These are phyloP conservation scores for Hirtodrosophila duncani DNA, from an alignment of 2,888 invertebrate genomes.

Conservation along the genomic window DNA sequence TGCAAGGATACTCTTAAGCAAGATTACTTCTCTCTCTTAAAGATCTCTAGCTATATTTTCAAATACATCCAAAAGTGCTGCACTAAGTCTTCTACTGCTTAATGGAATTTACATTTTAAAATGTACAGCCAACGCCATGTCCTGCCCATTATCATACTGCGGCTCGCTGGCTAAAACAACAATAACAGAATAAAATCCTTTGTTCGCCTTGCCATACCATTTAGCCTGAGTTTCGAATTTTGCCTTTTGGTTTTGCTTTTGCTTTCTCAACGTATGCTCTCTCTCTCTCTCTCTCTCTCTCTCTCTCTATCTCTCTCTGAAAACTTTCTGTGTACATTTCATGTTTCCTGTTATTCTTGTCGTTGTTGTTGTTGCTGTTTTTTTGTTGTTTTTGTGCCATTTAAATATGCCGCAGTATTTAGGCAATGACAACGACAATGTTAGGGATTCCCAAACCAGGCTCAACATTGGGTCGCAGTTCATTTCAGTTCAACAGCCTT, in stretches of 20 bases:
- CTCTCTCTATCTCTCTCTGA: slow-evolving; percentile 19
- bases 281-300: slow-evolving; percentile 13
- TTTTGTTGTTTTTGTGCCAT: slow-evolving; percentile 38
- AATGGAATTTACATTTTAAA: slow-evolving; percentile 65
- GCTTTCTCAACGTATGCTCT: slow-evolving; percentile 14
- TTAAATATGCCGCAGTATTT: slow-evolving; percentile 67
- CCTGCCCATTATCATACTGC: neutral
- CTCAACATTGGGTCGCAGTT: too few relatives aligned
- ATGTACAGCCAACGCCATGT: too few relatives aligned
- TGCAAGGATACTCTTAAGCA: too few relatives aligned
- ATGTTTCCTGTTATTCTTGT: slow-evolving; percentile 23
- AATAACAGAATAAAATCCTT: too few relatives aligned
- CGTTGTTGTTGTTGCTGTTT: slow-evolving; percentile 29
- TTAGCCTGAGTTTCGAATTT: slow-evolving; percentile 38
- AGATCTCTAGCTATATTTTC: too few relatives aligned
- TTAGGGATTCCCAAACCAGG: too few relatives aligned
- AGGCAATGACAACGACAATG: slow-evolving; percentile 45
- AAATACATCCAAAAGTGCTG: slow-evolving; percentile 34
- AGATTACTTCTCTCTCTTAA: too few relatives aligned
- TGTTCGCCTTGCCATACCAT: slow-evolving; percentile 55
- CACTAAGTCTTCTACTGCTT: slow-evolving; percentile 49
- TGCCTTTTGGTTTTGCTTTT: slow-evolving; percentile 7
- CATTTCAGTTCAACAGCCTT: slow-evolving; percentile 63
- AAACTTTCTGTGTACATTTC: slow-evolving; percentile 40
- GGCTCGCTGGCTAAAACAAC: slow-evolving; percentile 9